Evolutionary conservation across 2,797 vertebrate species (phyloP).

Genomic region (Dipus sagitta): DNA sequence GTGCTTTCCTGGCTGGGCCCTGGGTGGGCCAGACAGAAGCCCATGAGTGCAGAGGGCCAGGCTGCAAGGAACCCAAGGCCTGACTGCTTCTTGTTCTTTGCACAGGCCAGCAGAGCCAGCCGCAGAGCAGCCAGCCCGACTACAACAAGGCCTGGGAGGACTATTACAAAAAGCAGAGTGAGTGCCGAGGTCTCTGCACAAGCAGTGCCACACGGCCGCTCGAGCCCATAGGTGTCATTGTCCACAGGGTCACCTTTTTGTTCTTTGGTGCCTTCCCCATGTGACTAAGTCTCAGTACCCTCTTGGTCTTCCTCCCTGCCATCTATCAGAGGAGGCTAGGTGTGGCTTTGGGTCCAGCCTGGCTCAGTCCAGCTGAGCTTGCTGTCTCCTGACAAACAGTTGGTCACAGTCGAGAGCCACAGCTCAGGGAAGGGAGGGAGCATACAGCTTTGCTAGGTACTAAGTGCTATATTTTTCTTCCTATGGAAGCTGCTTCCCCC

Average conservation of each 20-base stretch:
- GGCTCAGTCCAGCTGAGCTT: not conserved
- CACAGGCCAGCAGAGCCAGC: conserved; percentile 96
- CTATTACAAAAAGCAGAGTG: conserved; percentile 97
- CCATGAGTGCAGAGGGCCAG: not conserved
- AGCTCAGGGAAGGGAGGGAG: not conserved
- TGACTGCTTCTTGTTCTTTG: conserved; percentile 81
- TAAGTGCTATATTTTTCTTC: not conserved
- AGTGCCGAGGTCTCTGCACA: conserved; percentile 73
- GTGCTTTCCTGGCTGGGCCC: not conserved
- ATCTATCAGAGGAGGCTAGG: not conserved
- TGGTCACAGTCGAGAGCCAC: not conserved
- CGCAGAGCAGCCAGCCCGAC: conserved; percentile 94
- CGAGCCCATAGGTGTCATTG: not conserved
- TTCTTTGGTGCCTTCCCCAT: fast-evolving
- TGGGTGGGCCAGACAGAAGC: not conserved
- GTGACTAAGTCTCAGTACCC: not conserved
- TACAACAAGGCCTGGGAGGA: conserved; percentile 98
- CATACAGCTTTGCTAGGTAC: fast-evolving
- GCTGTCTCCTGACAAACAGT: not conserved
- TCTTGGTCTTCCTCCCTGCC: not conserved
- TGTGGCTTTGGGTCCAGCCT: fast-evolving
- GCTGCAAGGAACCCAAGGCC: not conserved
- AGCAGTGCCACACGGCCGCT: not conserved
- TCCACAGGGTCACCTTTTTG: not conserved
- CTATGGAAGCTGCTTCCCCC: not conserved